Evolutionary conservation across 2,888 invertebrate genomes (phyloP), one percentile per base, ranked within the genome.

Genomic region (Macaria liturata): DNA sequence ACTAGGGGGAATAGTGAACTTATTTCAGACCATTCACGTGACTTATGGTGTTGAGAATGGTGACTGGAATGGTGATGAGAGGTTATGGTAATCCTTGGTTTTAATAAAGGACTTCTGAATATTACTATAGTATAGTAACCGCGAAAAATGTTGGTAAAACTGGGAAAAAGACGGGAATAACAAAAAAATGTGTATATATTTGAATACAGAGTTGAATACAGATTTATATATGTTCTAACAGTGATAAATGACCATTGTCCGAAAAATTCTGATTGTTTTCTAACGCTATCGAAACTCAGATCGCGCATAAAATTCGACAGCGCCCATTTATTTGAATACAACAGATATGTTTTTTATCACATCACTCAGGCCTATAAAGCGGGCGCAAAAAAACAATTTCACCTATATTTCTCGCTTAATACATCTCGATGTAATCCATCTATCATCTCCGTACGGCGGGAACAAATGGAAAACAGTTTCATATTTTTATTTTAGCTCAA

Each of bases 371-470:
- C 54, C 37, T 50, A 50, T 54, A 59, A 42, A 57, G 46, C 48
- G 4, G 31, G 49, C 7, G 30, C 7, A 45, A 44, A 44, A 51
- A 62, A 57, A 65, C 62, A 65, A 65, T 62, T 61, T 56, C 57
- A 49, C 48, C 42, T 54, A 52, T 51, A 57, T 57, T 57, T 59
- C 55, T 54, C 57, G 54, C 64, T 54, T 61, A 59, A 61, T 57
- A 63, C 57, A 51, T 59, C 55, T 57, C 59, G 59, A 59, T 63
- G 61, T 65, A 65, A 65, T 65, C 63, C 65, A 65, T 65, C 65
- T 59, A 62, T 62, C 61, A 62, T 62, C 57, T 61, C 57, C 58
- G 58, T 58, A 40, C 53, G 61, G 52, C 50, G 49, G 59, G 60
- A 51, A 64, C 61, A 64, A 61, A 64, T 66, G 59, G 61, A 61